Conservation (phyloP, 1,140 invertebrate genomes). For the Plutomurus gul region DNA sequence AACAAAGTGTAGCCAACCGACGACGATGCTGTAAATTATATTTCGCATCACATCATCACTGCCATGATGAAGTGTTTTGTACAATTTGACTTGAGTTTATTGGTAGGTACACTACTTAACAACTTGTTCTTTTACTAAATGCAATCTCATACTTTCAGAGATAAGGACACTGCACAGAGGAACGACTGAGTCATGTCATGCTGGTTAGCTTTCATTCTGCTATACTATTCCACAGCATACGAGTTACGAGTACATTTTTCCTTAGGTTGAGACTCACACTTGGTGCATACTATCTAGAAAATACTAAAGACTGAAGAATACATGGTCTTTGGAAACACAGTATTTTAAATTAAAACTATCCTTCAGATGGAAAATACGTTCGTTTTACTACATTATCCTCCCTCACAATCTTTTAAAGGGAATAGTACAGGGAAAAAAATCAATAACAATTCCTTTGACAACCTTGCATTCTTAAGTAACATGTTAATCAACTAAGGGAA, state of each 20-base stretch:
- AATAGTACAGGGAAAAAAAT: too few species aligned
- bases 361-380: too few species aligned
- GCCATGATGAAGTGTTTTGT: too few species aligned
- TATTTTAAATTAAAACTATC: too few species aligned
- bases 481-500: too few species aligned
- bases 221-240: neutral
- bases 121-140: neutral
- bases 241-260: neutral
- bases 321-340: too few species aligned
- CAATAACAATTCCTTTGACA: too few species aligned
- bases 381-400: too few species aligned
- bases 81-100: neutral
- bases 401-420: too few species aligned
- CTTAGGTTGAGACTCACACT: neutral
- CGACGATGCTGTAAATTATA: neutral
- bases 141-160: conserved; percentile 14
- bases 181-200: conserved; percentile 26
- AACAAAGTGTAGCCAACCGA: neutral
- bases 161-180: neutral
- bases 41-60: neutral
- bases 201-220: neutral
- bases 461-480: too few species aligned
- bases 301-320: neutral
- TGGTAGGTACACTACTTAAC: neutral
- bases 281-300: neutral